Base-by-base conservation (phyloP, 35 echinoderm and acorn worm species). In the Stichopus chloronotus region DNA sequence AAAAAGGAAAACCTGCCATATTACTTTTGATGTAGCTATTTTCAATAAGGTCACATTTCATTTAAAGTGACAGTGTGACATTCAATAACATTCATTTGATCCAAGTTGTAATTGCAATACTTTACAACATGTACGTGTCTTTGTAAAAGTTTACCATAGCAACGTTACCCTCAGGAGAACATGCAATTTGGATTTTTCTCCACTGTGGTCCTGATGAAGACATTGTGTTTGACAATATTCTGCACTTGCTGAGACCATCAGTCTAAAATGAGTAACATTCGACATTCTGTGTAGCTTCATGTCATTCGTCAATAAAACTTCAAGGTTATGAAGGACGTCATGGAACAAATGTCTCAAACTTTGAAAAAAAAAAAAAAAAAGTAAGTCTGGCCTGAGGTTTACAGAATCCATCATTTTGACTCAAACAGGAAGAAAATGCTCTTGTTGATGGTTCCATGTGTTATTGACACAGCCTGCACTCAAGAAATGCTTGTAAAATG, bases 241-340 rank as follows among this genome's bases (percentile, higher is more conserved):
- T 74, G 17, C 69, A 74, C 69, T 20, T 74, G 61, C 11, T 74
- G 69, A n/a, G 69, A n/a, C 22, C 17, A 7, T 74, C 19, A 19
- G 69, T 7, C 22, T 7, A 74, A 74, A 74, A 74, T n/a, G 22
- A 24, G 59, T 8, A 61, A 61, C 69, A 74, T 74, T 14, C 30
- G 69, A 74, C 13, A 74, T 20, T 20, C 30, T 74, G 7, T 74
- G 69, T 74, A 74, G 17, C 59, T 61, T 74, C 22, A 17, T 74
- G 69, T 74, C 69, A 74, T 74, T 21, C 69, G 19, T 74, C 69
- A 20, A 74, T 74, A 74, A 74, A 65, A 74, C 30, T 74, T 74
- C 69, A 74, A 74, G 69, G 69, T 74, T 74, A 74, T 74, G 69
- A 74, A 74, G 69, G 20, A 74, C 69, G 69, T 74, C 69, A 74